Base-by-base conservation (phyloP, 1,140 invertebrate genomes). In the Ostrea edulis region DNA sequence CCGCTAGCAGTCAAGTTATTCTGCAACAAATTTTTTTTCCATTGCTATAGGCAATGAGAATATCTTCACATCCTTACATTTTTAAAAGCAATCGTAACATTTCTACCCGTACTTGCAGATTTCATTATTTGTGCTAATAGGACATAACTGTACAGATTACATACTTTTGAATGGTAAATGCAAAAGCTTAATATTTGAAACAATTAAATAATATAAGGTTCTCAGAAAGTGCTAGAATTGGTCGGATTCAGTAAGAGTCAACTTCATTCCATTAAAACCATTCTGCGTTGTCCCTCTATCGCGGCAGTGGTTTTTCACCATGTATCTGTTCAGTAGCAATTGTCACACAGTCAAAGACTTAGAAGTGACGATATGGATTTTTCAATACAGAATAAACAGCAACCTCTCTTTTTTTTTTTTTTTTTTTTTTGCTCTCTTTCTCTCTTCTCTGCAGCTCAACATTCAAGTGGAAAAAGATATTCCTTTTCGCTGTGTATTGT, bases 391-490 rank as follows among this genome's bases (percentile, higher is more conserved):
- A 83, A 83, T 54, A 83, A 83, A 77, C 68, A 44, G 68, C 68
- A 77, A 12, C 29, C 65, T 8, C 11, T 71, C 29, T 71, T 71
- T 71, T 25, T 71, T 25, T 25, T 9, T 58, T 58, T 12, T 62
- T 62, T 62, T 20, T 55, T 62, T 77, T 77, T 29, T 77, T 14
- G 35, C 7, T 25, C 68, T 29, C n/a, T 25, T 12, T 77, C 68
- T 77, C 68, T 77, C 68, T 29, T 29, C 14, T 77, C 68, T 35
- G 12, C 25, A 77, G 68, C 68, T 77, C 68, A 77, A 77, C 68
- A 77, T 77, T 77, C 68, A 77, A 77, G 68, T 77, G 68, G 68
- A 77, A 77, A 77, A 77, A 77, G 68, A 77, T 77, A 77, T 35
- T 77, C 29, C 68, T 77, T 77, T 77, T 77, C 68, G 12, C 68